Evolutionary conservation across 2,888 invertebrate genomes (phyloP).

Genomic region (Aleiodes testaceus): DNA sequence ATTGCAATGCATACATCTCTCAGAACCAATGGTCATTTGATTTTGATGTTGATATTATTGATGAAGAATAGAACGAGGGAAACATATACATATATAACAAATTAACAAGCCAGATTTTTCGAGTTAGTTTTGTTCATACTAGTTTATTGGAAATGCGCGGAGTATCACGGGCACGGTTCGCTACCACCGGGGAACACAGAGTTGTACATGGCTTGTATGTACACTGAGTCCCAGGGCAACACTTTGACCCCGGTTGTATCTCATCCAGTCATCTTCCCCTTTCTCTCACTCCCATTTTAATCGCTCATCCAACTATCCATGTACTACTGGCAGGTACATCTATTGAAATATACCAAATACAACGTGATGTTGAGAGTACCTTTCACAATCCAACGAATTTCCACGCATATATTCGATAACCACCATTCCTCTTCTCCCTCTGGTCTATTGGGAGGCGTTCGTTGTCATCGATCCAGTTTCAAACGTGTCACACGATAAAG

Average conservation of each 20-base stretch:
- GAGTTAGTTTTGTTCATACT: conserved; percentile 24
- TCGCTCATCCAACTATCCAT: conserved; percentile 29
- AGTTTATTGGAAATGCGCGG: conserved; percentile 57
- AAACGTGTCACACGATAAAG: conserved; percentile 28
- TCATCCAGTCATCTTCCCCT: not conserved
- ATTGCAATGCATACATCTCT: too few species aligned
- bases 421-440: not conserved
- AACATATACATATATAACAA: conserved; percentile 19
- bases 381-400: conserved; percentile 40
- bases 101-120: conserved; percentile 37
- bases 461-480: conserved; percentile 40
- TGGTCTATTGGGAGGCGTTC: conserved; percentile 22
- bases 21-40: too few species aligned
- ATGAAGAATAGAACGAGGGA: not conserved
- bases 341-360: conserved; percentile 31
- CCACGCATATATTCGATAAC: conserved; percentile 17
- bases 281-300: conserved; percentile 12
- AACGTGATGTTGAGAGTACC: conserved; percentile 31
- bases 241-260: conserved; percentile 28
- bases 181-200: conserved; percentile 21
- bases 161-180: conserved; percentile 35
- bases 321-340: conserved; percentile 23
- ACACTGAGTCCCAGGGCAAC: conserved; percentile 43
- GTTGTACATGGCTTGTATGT: conserved; percentile 44
- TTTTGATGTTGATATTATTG: not conserved